Base-by-base conservation (phyloP, 2,888 invertebrate species). In the Hetaerina titia region DNA sequence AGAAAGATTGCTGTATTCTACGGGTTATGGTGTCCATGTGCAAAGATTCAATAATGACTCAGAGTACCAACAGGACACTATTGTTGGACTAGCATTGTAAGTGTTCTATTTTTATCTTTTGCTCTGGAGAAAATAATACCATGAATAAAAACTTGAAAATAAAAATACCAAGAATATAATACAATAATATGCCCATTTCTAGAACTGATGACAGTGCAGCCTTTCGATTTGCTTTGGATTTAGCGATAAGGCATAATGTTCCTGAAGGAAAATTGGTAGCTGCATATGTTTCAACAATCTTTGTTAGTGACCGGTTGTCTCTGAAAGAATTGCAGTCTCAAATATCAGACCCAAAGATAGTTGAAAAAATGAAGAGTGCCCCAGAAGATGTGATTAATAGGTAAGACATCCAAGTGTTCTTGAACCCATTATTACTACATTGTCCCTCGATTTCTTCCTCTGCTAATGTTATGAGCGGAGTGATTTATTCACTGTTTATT, bases 1-100 rank as follows among this genome's bases (percentile, higher is more conserved):
- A 96, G 97, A 97, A 17, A 96, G 97, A 95, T 96, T 96, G 19
- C 96, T 97, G 25, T 96, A 96, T 94, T 96, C 96, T 60, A 96
- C 97, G 69, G 96, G 96, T 60, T 96, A 96, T 96, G 97, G 97
- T 58, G 97, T 97, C 19, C 97, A 97, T 96, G 96, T 97, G 19
- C 96, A 96, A 15, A 96, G 97, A 88, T 97, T 97, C 96, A 96
- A 97, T 11, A 96, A 96, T 15, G 97, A 97, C 95, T 95, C 96
- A 31, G 96, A 96, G 69, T 97, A 97, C 96, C 97, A 97, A 96
- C 96, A 96, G 95, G 97, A 97, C 95, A 97, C 97, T 2, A 97
- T 97, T 94, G 96, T 97, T 13, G 97, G 97, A 11, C 96, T 97
- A 89, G 97, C 97, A n/a, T 97, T 97, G 97, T 97, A 96, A 96